These are phyloP conservation scores for Cassiopea xamachana DNA, from an alignment of 30 jellyfish, hydroid and myxozoan species.

Conservation along the genomic window DNA sequence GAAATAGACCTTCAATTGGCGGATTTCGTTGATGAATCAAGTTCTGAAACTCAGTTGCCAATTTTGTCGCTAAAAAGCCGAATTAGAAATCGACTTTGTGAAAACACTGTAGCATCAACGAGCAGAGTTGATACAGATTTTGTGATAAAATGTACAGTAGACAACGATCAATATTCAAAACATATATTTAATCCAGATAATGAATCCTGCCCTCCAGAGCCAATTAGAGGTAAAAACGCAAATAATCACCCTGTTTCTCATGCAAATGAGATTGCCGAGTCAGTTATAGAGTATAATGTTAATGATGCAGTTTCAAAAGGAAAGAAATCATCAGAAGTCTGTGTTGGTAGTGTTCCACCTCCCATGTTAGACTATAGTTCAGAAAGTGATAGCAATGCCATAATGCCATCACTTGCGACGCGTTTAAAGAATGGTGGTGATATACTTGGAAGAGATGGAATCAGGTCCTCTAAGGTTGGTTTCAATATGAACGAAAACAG, in stretches of 20 bases:
- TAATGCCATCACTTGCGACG: constrained; percentile 49
- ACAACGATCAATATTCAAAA: not conserved
- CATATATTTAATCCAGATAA: not conserved
- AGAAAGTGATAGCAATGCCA: constrained; percentile 17
- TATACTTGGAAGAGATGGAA: not conserved
- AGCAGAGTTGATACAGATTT: not conserved
- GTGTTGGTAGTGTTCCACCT: not conserved
- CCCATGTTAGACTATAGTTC: not conserved
- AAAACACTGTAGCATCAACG: not conserved
- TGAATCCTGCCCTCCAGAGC: not conserved
- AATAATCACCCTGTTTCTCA: not conserved
- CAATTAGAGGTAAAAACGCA: not conserved
- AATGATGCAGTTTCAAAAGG: not conserved
- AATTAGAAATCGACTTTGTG: not conserved
- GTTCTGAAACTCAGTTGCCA: not conserved
- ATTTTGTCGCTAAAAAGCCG: constrained; percentile 9
- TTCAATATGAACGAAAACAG: not conserved
- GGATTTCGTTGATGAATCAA: constrained; percentile 6
- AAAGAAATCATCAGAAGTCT: not conserved
- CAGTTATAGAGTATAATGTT: not conserved
- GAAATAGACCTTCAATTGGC: not conserved
- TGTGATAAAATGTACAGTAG: not conserved
- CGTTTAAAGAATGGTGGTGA: constrained; percentile 57
- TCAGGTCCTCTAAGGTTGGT: not conserved
- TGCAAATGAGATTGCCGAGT: not conserved